These are phyloP conservation scores for Falco concolor DNA, from an alignment of 2,797 vertebrate species.

Conservation along the genomic window DNA sequence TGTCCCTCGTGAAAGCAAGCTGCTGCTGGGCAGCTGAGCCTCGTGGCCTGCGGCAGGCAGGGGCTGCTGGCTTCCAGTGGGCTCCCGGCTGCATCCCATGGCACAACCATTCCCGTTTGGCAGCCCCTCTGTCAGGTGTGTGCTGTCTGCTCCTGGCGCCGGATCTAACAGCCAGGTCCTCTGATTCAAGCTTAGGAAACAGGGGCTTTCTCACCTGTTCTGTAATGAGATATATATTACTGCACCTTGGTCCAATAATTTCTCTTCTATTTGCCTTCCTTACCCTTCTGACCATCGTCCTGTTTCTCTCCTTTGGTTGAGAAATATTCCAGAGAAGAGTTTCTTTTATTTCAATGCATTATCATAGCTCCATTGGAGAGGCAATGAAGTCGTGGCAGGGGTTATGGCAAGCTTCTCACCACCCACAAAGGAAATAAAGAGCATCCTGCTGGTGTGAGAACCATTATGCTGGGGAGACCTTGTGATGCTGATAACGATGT, in stretches of 20 bases:
- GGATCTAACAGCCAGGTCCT: not conserved
- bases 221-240: not conserved
- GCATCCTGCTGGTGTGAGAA: not conserved
- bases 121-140: not conserved
- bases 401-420: not conserved
- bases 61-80: not conserved
- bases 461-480: not conserved
- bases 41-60: rapidly evolving
- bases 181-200: not conserved
- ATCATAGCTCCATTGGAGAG: not conserved
- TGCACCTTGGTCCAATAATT: not conserved
- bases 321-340: not conserved
- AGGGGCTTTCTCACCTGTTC: not conserved
- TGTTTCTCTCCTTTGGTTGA: not conserved
- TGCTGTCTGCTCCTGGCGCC: not conserved
- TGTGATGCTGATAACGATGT: not conserved
- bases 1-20: not conserved
- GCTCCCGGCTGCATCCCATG: not conserved
- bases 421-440: not conserved
- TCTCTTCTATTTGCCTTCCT: not conserved
- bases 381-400: not conserved
- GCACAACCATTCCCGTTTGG: not conserved
- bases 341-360: not conserved
- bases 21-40: rapidly evolving
- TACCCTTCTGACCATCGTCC: not conserved